Evolutionary conservation across 2,888 invertebrate species (phyloP).

Genomic region (Odontocolon sp.): DNA sequence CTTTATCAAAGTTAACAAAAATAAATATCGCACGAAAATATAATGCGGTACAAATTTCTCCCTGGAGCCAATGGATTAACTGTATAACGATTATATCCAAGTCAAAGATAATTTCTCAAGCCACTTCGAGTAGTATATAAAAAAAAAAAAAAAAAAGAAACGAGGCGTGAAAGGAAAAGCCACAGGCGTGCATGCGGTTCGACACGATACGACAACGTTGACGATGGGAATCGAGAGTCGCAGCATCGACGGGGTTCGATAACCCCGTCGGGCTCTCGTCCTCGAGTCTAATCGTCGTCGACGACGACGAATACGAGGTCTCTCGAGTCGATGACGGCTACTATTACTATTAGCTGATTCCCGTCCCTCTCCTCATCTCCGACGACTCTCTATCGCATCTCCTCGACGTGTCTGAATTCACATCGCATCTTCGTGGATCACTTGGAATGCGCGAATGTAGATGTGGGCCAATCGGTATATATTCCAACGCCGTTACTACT

Average conservation of each 20-base stretch:
- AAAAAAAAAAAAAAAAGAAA: neutral
- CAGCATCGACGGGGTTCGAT: slow-evolving; percentile 48
- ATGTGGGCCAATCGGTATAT: neutral
- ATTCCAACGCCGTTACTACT: neutral
- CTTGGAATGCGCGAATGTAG: neutral
- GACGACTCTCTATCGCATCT: neutral
- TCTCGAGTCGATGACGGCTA: slow-evolving; percentile 53
- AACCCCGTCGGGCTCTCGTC: slow-evolving; percentile 47
- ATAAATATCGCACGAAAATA: no score
- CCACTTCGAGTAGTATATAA: neutral
- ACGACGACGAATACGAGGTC: slow-evolving; percentile 28
- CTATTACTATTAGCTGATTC: slow-evolving; percentile 53
- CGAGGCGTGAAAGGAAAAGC: slow-evolving; percentile 12
- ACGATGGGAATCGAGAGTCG: slow-evolving; percentile 39
- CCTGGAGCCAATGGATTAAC: no score
- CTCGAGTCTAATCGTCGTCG: slow-evolving; percentile 49
- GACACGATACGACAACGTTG: slow-evolving; percentile 22
- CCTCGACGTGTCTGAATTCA: neutral
- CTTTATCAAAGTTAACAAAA: no score
- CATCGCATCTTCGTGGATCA: neutral
- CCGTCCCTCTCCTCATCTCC: slow-evolving; percentile 4
- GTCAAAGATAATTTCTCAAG: slow-evolving; percentile 27
- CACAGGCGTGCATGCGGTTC: slow-evolving; percentile 24
- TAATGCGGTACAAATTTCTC: no score
- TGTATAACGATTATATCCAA: neutral